These are phyloP conservation scores for Arothron firmamentum DNA, from an alignment of 2,113 vertebrate species.

Conservation along the genomic window DNA sequence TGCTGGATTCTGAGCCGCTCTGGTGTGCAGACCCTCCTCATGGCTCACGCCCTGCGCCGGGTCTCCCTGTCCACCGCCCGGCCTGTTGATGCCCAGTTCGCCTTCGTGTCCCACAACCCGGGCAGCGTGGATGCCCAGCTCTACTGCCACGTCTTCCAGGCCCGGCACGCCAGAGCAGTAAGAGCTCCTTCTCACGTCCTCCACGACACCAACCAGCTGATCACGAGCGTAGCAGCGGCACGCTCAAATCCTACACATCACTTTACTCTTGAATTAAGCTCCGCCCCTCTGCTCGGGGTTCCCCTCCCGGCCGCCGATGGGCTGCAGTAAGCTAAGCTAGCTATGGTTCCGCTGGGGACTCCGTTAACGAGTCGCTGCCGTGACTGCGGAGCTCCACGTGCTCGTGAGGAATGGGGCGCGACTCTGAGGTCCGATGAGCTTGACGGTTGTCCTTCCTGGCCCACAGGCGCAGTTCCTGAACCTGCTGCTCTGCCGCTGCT, in stretches of 20 bases:
- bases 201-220: too few species aligned
- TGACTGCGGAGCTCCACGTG: too few species aligned
- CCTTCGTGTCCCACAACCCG: constrained; percentile 90
- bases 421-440: too few species aligned
- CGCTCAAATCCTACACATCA: too few species aligned
- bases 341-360: too few species aligned
- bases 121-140: constrained; percentile 71
- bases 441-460: not conserved
- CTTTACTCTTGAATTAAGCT: too few species aligned
- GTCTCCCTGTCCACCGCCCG: constrained; percentile 85
- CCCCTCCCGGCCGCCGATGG: too few species aligned
- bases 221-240: too few species aligned
- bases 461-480: constrained; percentile 85
- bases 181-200: not conserved
- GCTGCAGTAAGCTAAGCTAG: too few species aligned
- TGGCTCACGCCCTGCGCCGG: constrained; percentile 88
- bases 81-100: constrained; percentile 80
- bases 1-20: not conserved
- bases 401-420: too few species aligned
- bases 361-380: too few species aligned
- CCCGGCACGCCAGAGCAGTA: constrained; percentile 78
- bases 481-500: constrained; percentile 90
- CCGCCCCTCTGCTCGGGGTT: too few species aligned
- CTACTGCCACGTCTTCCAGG: constrained; percentile 92
- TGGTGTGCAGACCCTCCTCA: constrained; percentile 80